Conservation (phyloP, 2,888 invertebrate species). For the Endomychus coccineus region DNA sequence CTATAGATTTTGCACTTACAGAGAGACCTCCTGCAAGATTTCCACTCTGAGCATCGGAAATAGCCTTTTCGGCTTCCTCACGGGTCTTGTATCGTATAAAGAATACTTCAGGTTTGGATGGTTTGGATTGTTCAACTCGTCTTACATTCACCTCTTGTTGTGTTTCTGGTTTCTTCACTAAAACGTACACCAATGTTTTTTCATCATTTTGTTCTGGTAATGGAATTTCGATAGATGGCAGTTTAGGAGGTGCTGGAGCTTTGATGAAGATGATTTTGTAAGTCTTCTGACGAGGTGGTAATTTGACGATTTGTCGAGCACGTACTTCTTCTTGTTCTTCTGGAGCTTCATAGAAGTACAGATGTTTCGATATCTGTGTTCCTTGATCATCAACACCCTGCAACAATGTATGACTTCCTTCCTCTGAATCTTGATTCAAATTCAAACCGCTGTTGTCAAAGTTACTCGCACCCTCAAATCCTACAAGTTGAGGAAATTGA, state of each 20-base stretch:
- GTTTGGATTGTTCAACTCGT: slow-evolving; percentile 65
- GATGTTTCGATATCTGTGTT: slow-evolving; percentile 30
- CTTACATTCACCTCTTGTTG: slow-evolving; percentile 70
- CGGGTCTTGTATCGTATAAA: slow-evolving; percentile 78
- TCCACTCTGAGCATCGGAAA: slow-evolving; percentile 19
- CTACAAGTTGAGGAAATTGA: no score
- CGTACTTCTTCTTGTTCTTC: slow-evolving; percentile 31
- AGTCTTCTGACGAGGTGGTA: slow-evolving; percentile 38
- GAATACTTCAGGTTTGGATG: slow-evolving; percentile 82
- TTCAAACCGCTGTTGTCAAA: no score
- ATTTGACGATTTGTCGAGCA: slow-evolving; percentile 25
- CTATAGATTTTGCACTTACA: no score
- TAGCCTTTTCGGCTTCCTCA: slow-evolving; percentile 33
- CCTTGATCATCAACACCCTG: slow-evolving; percentile 6
- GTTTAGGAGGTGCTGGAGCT: slow-evolving; percentile 32
- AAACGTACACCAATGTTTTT: slow-evolving; percentile 39
- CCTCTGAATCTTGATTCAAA: neutral
- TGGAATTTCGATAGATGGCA: slow-evolving; percentile 31
- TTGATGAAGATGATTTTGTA: slow-evolving; percentile 47
- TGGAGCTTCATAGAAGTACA: slow-evolving; percentile 38
- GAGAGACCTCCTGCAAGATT: no score
- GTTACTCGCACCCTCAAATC: no score
- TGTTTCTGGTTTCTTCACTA: slow-evolving; percentile 59
- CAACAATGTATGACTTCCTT: neutral
- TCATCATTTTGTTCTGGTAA: slow-evolving; percentile 31